Conservation (phyloP, 2,888 invertebrate species). For the Buathra laborator region DNA sequence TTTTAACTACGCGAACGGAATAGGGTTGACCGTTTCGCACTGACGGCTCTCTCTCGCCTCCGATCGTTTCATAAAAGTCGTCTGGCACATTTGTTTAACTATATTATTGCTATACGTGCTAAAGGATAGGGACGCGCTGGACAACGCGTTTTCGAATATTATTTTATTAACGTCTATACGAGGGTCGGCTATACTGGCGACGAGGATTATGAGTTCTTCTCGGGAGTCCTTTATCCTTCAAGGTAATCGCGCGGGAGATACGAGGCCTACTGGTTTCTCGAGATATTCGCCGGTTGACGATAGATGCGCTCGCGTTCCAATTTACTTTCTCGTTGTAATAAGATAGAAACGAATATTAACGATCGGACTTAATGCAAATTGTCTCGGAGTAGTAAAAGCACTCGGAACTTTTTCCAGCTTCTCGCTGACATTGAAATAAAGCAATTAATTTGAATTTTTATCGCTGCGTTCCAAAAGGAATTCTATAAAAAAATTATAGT, state of each 20-base stretch:
- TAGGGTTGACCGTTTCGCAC: constrained; percentile 66
- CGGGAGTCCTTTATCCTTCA: constrained; percentile 40
- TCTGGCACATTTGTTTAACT: constrained; percentile 84
- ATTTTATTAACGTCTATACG: constrained; percentile 80
- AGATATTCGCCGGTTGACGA: not conserved
- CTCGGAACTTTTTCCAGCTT: not conserved
- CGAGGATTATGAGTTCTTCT: constrained; percentile 61
- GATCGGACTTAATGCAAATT: not conserved
- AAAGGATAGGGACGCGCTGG: constrained; percentile 28
- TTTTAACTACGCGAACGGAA: constrained; percentile 72
- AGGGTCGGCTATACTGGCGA: constrained; percentile 66
- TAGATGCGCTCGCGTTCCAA: not conserved
- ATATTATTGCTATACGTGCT: constrained; percentile 81
- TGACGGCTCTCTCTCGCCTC: constrained; percentile 62
- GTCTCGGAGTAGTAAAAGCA: not conserved
- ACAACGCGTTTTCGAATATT: constrained; percentile 73
- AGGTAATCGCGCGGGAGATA: constrained; percentile 8
- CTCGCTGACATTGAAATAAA: not conserved
- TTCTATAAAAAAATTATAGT: no score
- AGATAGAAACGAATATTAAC: not conserved
- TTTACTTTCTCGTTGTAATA: constrained; percentile 11
- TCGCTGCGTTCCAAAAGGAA: not conserved
- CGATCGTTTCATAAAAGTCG: constrained; percentile 84
- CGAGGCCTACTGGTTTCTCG: constrained; percentile 48
- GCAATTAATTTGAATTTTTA: not conserved